Conservation (phyloP, 2,797 vertebrate genomes). For the Scarus forsteni region DNA sequence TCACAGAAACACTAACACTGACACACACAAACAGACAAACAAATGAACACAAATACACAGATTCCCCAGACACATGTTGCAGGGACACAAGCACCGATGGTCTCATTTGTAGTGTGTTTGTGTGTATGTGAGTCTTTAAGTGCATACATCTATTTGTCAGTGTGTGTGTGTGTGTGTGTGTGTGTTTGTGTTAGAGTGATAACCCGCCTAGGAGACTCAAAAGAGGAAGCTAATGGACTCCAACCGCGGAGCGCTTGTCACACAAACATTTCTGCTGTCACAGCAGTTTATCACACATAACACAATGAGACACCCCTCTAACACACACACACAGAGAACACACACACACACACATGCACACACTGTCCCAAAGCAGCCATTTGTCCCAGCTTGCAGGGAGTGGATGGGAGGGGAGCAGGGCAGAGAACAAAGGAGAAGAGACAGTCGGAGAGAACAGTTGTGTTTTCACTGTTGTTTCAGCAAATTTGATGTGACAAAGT, state of each 20-base stretch:
- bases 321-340: conserved; percentile 26
- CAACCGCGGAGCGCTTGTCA: conserved; percentile 80
- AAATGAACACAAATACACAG: conserved; percentile 10
- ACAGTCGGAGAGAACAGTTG: conserved; percentile 81
- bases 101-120: conserved; percentile 54
- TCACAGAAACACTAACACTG: too few species aligned
- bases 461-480: conserved; percentile 92
- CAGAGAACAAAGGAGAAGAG: conserved; percentile 72
- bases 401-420: conserved; percentile 56
- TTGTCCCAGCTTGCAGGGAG: conserved; percentile 78
- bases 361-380: conserved; percentile 81
- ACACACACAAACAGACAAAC: not conserved
- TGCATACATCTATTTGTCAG: conserved; percentile 8
- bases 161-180: conserved; percentile 28
- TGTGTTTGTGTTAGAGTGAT: conserved; percentile 57
- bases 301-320: conserved; percentile 59
- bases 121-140: conserved; percentile 16
- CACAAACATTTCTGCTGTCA: conserved; percentile 88
- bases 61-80: conserved; percentile 70
- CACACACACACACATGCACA: conserved; percentile 10
- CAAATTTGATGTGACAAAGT: conserved; percentile 91
- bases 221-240: conserved; percentile 83
- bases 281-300: conserved; percentile 81
- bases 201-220: conserved; percentile 79
- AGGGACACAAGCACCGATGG: conserved; percentile 68